Base-by-base conservation (phyloP, 2,113 vertebrate species). In the Butorides virescens region DNA sequence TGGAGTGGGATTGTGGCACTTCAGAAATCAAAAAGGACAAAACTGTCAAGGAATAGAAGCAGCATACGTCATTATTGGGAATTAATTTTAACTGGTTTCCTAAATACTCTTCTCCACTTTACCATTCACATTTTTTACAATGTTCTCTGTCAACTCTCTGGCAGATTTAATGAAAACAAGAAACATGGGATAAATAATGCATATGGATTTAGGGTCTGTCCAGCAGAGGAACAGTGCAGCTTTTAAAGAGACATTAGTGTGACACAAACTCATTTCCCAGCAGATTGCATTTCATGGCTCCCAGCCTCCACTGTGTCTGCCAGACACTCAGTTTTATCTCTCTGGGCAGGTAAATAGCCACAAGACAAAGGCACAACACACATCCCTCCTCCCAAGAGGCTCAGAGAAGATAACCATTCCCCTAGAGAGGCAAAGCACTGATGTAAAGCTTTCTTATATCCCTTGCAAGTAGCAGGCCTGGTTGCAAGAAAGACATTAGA, bases 31-130 rank as follows among this genome's bases (percentile, higher is more conserved):
- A 73, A 82, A 53, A 37, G 21, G 9, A 62, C 29, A 68, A 44
- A 90, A 65, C 7, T 65, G 12, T n/a, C 17, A 36, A 39, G 23
- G 32, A 89, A 74, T 1, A 82, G n/a, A 88, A 84, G 56, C 7
- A 74, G 26, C 18, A 49, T 9, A 27, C 0, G 1, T 12, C n/a
- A 39, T 30, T 67, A 34, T 0, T n/a, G 46, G 42, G 26, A 46
- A 53, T 13, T 76, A 4, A 1, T 29, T 92, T 86, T 46, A 30
- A 58, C 23, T 85, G 79, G 14, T 75, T 85, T 82, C 61, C 62
- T 65, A 49, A 88, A 32, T 27, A 53, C 11, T 78, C 30, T 39
- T 81, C 32, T 55, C 52, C 25, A 52, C 13, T 76, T 70, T 32
- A 49, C 10, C 15, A 55, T 65, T 44, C 27, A 15, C 5, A 3